Percentiles rank a stretch among this genome's conserved stretches.
These are phyloP conservation scores for Diphyllodes magnificus DNA, from an alignment of 2,113 vertebrate genomes.

Conservation along the genomic window DNA sequence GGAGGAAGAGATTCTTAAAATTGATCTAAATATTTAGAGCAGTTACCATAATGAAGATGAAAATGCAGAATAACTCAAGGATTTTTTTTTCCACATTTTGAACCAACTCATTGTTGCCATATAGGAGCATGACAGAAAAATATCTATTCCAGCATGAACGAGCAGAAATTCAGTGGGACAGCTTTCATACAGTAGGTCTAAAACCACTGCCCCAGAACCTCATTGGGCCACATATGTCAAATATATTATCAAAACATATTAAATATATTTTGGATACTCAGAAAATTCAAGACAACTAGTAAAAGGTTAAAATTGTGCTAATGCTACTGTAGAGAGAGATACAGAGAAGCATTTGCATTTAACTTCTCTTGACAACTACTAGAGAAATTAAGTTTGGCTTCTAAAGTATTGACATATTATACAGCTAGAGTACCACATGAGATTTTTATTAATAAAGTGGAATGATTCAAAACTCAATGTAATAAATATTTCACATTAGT, in stretches of 20 bases:
- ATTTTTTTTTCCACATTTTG: neutral
- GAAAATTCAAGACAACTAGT: neutral
- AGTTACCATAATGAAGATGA: neutral
- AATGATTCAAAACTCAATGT: neutral
- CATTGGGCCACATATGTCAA: neutral
- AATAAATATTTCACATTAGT: neutral
- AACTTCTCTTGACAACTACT: neutral
- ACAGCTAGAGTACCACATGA: neutral
- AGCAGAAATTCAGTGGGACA: neutral
- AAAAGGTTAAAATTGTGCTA: neutral
- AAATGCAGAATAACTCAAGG: neutral
- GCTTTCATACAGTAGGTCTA: neutral
- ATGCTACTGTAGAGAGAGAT: neutral
- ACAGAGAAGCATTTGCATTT: neutral
- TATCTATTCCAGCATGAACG: neutral
- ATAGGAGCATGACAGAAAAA: neutral
- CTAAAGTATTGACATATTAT: neutral
- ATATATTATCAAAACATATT: neutral
- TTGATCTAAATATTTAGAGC: neutral
- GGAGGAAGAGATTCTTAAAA: neutral
- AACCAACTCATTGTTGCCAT: fast-evolving
- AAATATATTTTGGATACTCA: neutral
- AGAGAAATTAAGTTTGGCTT: neutral
- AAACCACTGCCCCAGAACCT: neutral
- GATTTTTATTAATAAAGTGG: conserved; percentile 29